Percentiles rank a stretch among this genome's conserved stretches.
phyloP scores from a whole-genome alignment of 2,797 vertebrate species.

The Melanotaenia parkinsoni region DNA sequence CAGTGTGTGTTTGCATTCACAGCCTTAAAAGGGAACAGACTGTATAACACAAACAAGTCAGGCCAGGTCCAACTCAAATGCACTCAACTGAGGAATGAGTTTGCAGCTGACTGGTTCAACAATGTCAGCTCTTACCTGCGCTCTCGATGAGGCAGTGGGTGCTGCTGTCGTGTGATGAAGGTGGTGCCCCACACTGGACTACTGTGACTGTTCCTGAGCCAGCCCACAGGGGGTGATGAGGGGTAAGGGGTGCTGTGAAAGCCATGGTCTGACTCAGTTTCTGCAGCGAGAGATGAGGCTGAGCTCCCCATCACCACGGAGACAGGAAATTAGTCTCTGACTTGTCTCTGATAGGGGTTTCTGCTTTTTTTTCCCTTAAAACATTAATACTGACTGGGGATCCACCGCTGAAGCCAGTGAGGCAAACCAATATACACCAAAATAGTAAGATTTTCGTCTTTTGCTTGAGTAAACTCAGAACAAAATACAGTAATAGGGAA shows the following conservation, averaged over 20 bases:
- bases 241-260: slow-evolving; percentile 88
- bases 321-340: slow-evolving; percentile 29
- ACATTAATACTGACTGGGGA: slow-evolving; percentile 22
- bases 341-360: slow-evolving; percentile 17
- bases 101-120: slow-evolving; percentile 1
- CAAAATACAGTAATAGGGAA: slow-evolving; percentile 26
- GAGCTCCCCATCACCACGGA: slow-evolving; percentile 94
- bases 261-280: slow-evolving; percentile 96
- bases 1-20: neutral
- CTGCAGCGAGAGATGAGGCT: slow-evolving; percentile 93
- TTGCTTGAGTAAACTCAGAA: neutral
- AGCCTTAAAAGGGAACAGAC: slow-evolving; percentile 27
- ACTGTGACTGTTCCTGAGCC: slow-evolving; percentile 92
- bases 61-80: neutral
- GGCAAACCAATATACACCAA: neutral
- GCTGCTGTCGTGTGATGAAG: slow-evolving; percentile 90
- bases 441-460: slow-evolving; percentile 8
- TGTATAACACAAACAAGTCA: slow-evolving; percentile 20
- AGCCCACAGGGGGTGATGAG: slow-evolving; percentile 87
- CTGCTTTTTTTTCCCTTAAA: slow-evolving; percentile 2
- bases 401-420: slow-evolving; percentile 27
- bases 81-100: slow-evolving; percentile 28
- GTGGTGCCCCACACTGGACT: slow-evolving; percentile 91
- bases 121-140: slow-evolving; percentile 89
- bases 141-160: slow-evolving; percentile 86